phyloP scores from a whole-genome alignment of 2,797 vertebrate genomes.

The Epinephelus coioides region DNA sequence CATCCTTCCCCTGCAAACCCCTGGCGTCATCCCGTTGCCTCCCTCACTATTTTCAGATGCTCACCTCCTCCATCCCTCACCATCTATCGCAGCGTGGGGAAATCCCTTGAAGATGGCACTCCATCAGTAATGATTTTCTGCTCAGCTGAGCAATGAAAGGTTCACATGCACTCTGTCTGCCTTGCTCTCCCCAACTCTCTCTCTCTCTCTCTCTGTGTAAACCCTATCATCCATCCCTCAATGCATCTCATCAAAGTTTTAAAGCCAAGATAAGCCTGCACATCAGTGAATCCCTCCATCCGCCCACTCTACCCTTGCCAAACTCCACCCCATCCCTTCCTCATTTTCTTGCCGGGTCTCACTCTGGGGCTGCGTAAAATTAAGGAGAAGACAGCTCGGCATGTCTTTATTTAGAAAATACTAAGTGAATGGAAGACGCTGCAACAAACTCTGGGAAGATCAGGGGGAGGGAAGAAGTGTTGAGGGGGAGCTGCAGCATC shows the following conservation, averaged over 20 bases:
- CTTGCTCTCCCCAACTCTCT: constrained; percentile 19
- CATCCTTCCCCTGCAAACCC: constrained; percentile 4
- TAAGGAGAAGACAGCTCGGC: constrained; percentile 32
- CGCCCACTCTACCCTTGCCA: constrained; percentile 28
- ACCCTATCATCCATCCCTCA: constrained; percentile 71
- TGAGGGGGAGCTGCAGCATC: neutral
- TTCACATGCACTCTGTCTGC: constrained; percentile 61
- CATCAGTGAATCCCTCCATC: constrained; percentile 55
- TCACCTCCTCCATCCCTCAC: constrained; percentile 46
- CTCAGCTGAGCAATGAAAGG: constrained; percentile 75
- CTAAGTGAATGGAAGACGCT: constrained; percentile 25
- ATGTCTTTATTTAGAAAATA: constrained; percentile 60
- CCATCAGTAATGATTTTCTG: constrained; percentile 84
- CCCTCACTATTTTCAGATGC: constrained; percentile 52
- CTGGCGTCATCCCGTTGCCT: neutral
- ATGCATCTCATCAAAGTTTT: constrained; percentile 79
- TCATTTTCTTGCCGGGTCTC: constrained; percentile 25
- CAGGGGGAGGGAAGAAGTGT: neutral
- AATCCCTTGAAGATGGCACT: constrained; percentile 79
- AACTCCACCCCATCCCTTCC: constrained; percentile 10
- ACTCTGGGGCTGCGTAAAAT: constrained; percentile 47
- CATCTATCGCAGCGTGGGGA: constrained; percentile 62
- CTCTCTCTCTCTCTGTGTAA: constrained; percentile 44
- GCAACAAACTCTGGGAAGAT: neutral
- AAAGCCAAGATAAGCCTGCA: constrained; percentile 69